Percentiles rank a stretch among this genome's conserved stretches.
These are phyloP conservation scores for Thysanoteuthis rhombus DNA, from an alignment of 2,888 invertebrate species.

Conservation along the genomic window DNA sequence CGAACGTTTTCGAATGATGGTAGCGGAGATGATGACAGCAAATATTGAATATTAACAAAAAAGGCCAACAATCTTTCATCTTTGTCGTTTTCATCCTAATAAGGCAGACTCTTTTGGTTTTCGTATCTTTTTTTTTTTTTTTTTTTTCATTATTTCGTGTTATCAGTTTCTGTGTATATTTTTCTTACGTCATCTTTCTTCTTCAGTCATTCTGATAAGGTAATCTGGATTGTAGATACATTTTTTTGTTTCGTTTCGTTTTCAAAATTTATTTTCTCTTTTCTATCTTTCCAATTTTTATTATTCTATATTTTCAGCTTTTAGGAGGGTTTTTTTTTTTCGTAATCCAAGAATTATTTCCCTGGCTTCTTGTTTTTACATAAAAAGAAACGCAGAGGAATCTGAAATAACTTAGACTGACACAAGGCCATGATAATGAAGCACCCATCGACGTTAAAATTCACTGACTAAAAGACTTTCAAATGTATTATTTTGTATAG, in stretches of 20 bases:
- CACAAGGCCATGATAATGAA: too few relatives aligned
- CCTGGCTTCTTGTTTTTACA: neutral
- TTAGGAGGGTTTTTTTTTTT: neutral
- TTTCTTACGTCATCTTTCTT: neutral
- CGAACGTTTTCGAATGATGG: neutral
- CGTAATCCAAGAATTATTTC: neutral
- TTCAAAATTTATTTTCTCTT: neutral
- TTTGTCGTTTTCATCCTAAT: neutral
- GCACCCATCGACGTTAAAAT: too few relatives aligned
- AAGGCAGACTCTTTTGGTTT: neutral
- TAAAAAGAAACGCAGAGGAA: neutral
- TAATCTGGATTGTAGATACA: neutral
- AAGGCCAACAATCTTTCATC: neutral
- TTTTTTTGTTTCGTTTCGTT: neutral
- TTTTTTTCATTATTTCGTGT: neutral
- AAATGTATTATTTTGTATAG: too few relatives aligned
- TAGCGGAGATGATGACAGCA: neutral
- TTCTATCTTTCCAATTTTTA: neutral
- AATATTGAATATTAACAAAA: neutral
- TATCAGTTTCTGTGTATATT: neutral
- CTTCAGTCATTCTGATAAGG: neutral
- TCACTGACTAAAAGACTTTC: too few relatives aligned
- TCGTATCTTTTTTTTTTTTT: neutral
- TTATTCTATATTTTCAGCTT: neutral
- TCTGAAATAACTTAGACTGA: too few relatives aligned